Base-by-base conservation (phyloP, 1,140 invertebrate genomes). In the Chelonus insularis region DNA sequence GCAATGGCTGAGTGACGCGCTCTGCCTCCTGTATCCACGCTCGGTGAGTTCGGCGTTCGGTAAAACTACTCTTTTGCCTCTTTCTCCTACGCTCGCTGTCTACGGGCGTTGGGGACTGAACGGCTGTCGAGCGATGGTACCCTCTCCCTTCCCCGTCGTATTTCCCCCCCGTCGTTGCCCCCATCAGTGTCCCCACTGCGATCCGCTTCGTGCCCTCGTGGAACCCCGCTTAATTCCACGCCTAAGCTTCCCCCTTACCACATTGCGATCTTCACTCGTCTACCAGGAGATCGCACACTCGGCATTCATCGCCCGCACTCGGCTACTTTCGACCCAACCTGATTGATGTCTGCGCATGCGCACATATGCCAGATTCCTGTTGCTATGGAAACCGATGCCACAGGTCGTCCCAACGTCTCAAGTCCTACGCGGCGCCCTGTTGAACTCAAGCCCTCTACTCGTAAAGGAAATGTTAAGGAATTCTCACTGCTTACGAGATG, bases 321-420 rank as follows among this genome's bases (percentile, higher is more conserved):
- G 8, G 36, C 9, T 39, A 9, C 4, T 1, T 4, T 39, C 36
- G 36, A 39, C 1, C 4, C 4, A 14, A n/a, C 12, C 7, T 11
- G 25, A 29, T 29, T 29, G 7, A 29, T 29, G 25, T 29, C 3
- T 21, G 21, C 52, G 61, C 61, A 60, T 50, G 62, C 61, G 63
- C 50, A 39, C 4, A 37, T 39, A 11, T 25, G 36, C 6, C 11
- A 20, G 16, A 20, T 16, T 16, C 43, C 18, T 39, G 71, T 72
- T 67, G 61, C 67, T 65, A 72, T 72, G 66, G 69, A 52, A 64
- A 70, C 69, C 62, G 52, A 47, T 39, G 14, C 50, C 39, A 45
- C 12, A 29, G 25, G 25, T 29, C 25, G 25, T 29, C 25, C 25
- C 3, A 29, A 29, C 25, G 25, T 29, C 25, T 29, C 25, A 7